Base-by-base conservation (phyloP, 2,888 invertebrate species). In the Chorisops tibialis region DNA sequence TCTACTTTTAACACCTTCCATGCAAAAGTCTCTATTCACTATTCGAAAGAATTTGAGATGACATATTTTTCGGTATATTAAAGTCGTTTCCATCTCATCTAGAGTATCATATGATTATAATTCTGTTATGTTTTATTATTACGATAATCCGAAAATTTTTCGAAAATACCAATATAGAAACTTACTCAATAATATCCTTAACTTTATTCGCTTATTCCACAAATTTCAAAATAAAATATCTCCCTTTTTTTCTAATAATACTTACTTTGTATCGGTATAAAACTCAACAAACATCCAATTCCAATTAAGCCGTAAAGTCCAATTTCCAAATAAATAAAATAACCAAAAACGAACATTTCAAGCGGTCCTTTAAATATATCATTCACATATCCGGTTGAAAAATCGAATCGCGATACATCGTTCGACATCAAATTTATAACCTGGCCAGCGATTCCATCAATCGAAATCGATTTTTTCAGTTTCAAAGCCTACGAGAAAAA, bases 341-440 rank as follows among this genome's bases (percentile, higher is more conserved):
- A 73, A 18, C 80, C 74, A n/a, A 81, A 79, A 35, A 80, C 77
- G 2, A 79, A 63, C 16, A 80, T 74, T 68, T 82, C 79, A 5
- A 82, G 65, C 1, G 83, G 83, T 12, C 80, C 82, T 7, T 82
- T 74, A 80, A 82, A 81, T 22, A 84, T 69, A 70, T 81, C 83
- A 68, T 83, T 83, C 1, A 82, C 69, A 68, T 82, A 82, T 9
- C 81, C 72, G 47, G 80, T 73, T 37, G 79, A 79, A 75, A 81
- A 72, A 69, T 84, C 84, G 71, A 84, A 81, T 64, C 83, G 75
- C 67, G 79, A 79, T 9, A 83, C 82, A 71, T 85, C 85, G 67
- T 83, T 84, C 18, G 83, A 81, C 69, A 85, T 74, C 22, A 84
- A 72, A 70, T 84, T 84, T 38, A 84, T 81, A 68, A 84, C 79